Conservation (phyloP, 2,113 vertebrate genomes). For the Pseudorasbora parva region DNA sequence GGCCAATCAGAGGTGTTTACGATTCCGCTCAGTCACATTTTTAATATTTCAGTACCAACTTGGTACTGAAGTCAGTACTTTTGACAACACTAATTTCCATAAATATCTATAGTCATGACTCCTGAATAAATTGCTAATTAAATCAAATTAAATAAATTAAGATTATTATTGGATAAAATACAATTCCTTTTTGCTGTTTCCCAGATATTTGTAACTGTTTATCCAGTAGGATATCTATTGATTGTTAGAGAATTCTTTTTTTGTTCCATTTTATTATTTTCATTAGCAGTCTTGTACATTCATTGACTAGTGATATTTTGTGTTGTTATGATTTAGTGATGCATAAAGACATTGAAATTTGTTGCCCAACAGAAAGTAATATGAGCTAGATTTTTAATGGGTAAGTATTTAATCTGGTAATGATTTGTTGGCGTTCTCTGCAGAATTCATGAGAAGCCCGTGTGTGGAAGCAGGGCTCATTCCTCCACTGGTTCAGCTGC, state of each 20-base stretch:
- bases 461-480: conserved; percentile 95
- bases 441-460: conserved; percentile 94
- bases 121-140: background rate
- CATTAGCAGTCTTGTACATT: background rate
- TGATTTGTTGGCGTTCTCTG: conserved; percentile 32
- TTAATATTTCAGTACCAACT: no score
- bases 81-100: background rate
- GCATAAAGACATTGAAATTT: no score
- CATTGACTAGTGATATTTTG: no score
- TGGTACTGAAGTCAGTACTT: no score
- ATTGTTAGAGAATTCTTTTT: background rate
- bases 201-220: background rate
- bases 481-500: conserved; percentile 90
- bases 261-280: background rate
- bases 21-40: no score
- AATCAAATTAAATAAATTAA: background rate
- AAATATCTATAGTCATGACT: background rate
- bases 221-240: background rate
- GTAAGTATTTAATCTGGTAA: background rate
- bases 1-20: no score
- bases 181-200: no score
- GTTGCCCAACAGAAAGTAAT: background rate
- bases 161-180: background rate
- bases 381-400: background rate
- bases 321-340: no score